Evolutionary conservation across 2,113 vertebrate species (phyloP).

Genomic region (Tragelaphus strepsiceros): DNA sequence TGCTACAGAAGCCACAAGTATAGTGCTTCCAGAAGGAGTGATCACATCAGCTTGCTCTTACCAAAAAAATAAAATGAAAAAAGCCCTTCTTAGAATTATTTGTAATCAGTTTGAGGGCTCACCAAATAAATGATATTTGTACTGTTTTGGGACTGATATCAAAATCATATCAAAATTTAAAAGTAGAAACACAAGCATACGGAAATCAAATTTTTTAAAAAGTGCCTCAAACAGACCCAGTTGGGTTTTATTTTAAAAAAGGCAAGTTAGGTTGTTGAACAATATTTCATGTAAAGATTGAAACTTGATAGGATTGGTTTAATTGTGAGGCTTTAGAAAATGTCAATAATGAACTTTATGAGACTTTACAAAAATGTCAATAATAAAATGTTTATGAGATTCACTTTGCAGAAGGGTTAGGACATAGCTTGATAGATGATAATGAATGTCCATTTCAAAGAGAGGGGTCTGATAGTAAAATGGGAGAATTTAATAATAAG

Average conservation of each 20-base stretch:
- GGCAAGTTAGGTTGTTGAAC: neutral
- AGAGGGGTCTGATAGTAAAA: neutral
- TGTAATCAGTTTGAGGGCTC: neutral
- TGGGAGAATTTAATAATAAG: neutral
- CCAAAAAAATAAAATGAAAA: neutral
- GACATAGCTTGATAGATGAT: neutral
- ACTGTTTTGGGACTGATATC: neutral
- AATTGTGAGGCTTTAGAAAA: neutral
- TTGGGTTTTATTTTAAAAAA: neutral
- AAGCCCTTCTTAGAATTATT: neutral
- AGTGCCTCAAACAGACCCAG: neutral
- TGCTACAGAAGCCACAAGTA: neutral
- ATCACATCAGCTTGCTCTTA: neutral
- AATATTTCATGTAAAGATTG: neutral
- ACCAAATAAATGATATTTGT: neutral
- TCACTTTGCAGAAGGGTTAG: neutral
- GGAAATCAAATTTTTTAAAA: neutral
- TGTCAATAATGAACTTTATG: neutral
- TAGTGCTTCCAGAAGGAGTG: neutral
- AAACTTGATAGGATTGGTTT: neutral
- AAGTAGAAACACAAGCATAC: neutral
- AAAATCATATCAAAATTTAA: neutral
- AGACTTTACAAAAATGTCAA: neutral
- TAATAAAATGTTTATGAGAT: neutral
- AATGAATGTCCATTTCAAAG: neutral